Base-by-base conservation (phyloP, 2,888 invertebrate genomes). In the Himalopsyche anomala region DNA sequence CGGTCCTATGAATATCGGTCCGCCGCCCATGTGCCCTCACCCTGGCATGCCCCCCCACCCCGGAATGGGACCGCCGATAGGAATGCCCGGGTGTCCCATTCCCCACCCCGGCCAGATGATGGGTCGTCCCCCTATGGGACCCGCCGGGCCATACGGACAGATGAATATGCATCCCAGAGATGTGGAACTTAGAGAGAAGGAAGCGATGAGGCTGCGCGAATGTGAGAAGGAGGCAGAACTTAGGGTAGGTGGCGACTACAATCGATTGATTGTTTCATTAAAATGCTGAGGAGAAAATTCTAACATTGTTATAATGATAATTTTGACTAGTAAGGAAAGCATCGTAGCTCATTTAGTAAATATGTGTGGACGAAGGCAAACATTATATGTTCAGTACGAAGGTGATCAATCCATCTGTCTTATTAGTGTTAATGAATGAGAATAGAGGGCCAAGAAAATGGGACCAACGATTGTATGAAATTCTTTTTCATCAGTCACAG, bases 1-100 rank as follows among this genome's bases (percentile, higher is more conserved):
- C 0, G 95, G 95, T 0, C 94, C 94, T 4, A 85, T 84, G 85
- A 79, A 54, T 54, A 84, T 86, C 89, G 80, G 83, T 90, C 82
- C 80, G 81, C 85, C 74, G 85, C 42, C 88, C 4, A 82, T 89
- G 85, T 90, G 91, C 90, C 91, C 90, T 4, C 91, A 91, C 12
- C 91, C 90, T 83, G 82, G 80, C 62, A 85, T 87, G 89, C 88
- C 85, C 90, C 89, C 86, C 90, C 88, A 86, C 90, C 89, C 89
- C 36, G 89, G 89, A 28, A 89, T 89, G 88, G 87, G 87, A 79
- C 91, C 90, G 74, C 87, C 85, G 0, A 85, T 85, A 87, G 87
- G 83, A 84, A 91, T n/a, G 62, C 62, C 62, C 8, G 62, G 62
- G 19, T n/a, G 62, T 62, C 90, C 69, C 38, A 89, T 40, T 90